Conservation (phyloP, 1,140 invertebrate species). For the Conus betulinus region DNA sequence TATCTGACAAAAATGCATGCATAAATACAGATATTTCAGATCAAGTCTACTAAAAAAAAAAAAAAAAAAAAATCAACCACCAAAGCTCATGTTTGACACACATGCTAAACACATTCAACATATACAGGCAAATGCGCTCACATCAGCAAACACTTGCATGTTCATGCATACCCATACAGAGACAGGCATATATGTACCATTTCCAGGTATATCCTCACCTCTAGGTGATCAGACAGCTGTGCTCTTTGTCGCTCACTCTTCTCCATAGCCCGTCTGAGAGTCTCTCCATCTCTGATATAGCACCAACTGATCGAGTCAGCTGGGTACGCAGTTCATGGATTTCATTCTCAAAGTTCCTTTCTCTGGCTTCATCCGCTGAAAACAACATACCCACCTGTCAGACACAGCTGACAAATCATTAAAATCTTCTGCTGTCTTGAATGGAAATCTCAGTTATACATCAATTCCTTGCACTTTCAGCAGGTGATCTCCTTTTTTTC, state of each 20-base stretch:
- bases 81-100: too few species aligned
- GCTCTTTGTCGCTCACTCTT: constrained; percentile 70
- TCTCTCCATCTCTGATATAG: constrained; percentile 66
- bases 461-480: too few species aligned
- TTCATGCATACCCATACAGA: not conserved
- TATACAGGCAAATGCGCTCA: not conserved
- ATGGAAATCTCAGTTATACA: too few species aligned
- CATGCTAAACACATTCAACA: not conserved
- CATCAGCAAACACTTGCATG: not conserved
- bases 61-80: too few species aligned
- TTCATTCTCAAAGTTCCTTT: constrained; percentile 64
- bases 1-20: not conserved
- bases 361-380: constrained; percentile 61
- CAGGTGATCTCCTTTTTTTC: too few species aligned
- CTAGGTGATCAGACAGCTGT: constrained; percentile 73
- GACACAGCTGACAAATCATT: too few species aligned
- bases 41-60: too few species aligned
- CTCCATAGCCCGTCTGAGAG: constrained; percentile 64
- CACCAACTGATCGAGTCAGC: constrained; percentile 60
- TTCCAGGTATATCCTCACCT: constrained; percentile 52
- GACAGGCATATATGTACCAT: not conserved
- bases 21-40: too few species aligned
- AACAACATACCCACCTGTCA: not conserved
- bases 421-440: too few species aligned
- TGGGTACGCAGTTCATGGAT: constrained; percentile 66